These are phyloP conservation scores for Zele albiditarsus DNA, from an alignment of 2,888 invertebrate species.

Conservation along the genomic window DNA sequence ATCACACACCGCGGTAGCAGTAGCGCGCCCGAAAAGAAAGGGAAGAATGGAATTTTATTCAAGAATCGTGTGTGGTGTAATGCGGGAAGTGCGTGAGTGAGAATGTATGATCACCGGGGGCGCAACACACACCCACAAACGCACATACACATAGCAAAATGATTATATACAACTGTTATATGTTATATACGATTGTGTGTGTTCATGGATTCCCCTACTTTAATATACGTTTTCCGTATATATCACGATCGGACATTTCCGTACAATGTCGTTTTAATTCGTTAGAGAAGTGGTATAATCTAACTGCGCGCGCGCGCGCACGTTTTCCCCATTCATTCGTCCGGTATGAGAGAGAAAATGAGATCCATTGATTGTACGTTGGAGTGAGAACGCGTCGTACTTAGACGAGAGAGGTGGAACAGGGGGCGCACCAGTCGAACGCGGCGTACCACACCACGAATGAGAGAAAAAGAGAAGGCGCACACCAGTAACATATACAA, in stretches of 20 bases:
- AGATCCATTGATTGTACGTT: not conserved
- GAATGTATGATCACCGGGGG: slow-evolving; percentile 35
- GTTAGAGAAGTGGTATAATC: slow-evolving; percentile 33
- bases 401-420: slow-evolving; percentile 44
- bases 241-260: slow-evolving; percentile 36
- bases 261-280: slow-evolving; percentile 37
- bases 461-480: slow-evolving; percentile 31
- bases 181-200: not conserved
- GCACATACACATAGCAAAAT: slow-evolving; percentile 24
- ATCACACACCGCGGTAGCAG: slow-evolving; percentile 7
- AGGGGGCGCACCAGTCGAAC: slow-evolving; percentile 36
- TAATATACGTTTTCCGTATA: slow-evolving; percentile 1
- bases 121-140: slow-evolving; percentile 25
- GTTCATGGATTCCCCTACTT: not conserved
- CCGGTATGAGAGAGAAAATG: slow-evolving; percentile 13
- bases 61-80: slow-evolving; percentile 57
- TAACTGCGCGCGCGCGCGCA: slow-evolving; percentile 22
- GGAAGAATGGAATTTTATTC: slow-evolving; percentile 63
- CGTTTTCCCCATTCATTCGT: slow-evolving; percentile 34
- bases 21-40: slow-evolving; percentile 32
- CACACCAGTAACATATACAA: not conserved
- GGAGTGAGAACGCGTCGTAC: not conserved
- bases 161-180: not conserved
- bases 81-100: slow-evolving; percentile 55
- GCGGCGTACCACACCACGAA: slow-evolving; percentile 43